Conservation (phyloP, 2,888 invertebrate genomes). For the Quadriops clusia region DNA sequence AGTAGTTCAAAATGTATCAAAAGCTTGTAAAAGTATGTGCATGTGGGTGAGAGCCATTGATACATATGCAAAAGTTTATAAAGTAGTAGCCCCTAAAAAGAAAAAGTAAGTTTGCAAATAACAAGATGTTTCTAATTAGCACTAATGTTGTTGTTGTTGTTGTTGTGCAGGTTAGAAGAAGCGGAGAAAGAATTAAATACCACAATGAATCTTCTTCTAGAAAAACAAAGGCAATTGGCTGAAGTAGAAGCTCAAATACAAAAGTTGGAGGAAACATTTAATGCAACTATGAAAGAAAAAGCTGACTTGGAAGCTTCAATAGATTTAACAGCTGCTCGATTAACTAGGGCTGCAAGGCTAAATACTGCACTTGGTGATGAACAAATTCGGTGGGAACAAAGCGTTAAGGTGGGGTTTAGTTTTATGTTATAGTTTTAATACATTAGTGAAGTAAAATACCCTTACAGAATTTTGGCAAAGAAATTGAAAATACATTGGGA, state of each 20-base stretch:
- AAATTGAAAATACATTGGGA: slow-evolving; percentile 36
- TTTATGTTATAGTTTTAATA: background rate
- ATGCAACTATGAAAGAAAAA: slow-evolving; percentile 62
- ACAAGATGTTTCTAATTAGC: background rate
- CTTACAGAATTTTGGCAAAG: background rate
- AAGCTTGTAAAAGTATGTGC: slow-evolving; percentile 83
- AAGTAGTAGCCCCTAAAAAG: slow-evolving; percentile 80
- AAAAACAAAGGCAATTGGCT: slow-evolving; percentile 71
- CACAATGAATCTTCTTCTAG: slow-evolving; percentile 62
- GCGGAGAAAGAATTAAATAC: slow-evolving; percentile 65
- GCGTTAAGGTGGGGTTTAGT: slow-evolving; percentile 43
- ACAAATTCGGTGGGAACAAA: slow-evolving; percentile 71
- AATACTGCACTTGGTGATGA: slow-evolving; percentile 82
- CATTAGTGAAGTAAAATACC: no score
- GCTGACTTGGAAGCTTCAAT: slow-evolving; percentile 63
- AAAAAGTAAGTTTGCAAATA: slow-evolving; percentile 44
- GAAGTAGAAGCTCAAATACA: slow-evolving; percentile 63
- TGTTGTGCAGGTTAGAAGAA: slow-evolving; percentile 54
- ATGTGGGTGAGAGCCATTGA: slow-evolving; percentile 90
- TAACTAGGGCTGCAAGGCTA: slow-evolving; percentile 71
- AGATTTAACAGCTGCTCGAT: slow-evolving; percentile 61
- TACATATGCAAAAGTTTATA: slow-evolving; percentile 75
- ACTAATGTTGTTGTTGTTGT: background rate
- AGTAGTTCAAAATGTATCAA: slow-evolving; percentile 70
- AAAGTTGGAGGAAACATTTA: slow-evolving; percentile 48